These are phyloP conservation scores for Drosophila pandora DNA, from an alignment of 1,140 invertebrate genomes.

Conservation along the genomic window DNA sequence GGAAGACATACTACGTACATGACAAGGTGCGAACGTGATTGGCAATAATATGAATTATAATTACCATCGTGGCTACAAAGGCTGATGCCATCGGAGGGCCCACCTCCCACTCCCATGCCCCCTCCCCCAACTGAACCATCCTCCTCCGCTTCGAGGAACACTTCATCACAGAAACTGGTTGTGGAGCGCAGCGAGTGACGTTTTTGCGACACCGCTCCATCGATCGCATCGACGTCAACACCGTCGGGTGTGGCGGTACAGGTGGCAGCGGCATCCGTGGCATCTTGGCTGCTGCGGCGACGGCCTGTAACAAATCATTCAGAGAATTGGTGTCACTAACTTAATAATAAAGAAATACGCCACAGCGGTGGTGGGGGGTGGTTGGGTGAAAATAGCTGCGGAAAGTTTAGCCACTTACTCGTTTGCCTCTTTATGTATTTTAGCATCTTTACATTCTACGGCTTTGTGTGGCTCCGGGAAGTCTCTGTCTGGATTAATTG, in stretches of 20 bases:
- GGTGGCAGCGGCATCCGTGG: slow-evolving; percentile 42
- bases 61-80: slow-evolving; percentile 72
- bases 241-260: slow-evolving; percentile 36
- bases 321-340: slow-evolving; percentile 35
- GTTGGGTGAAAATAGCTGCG: slow-evolving; percentile 7
- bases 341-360: neutral
- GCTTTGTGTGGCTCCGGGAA: slow-evolving; percentile 14
- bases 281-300: slow-evolving; percentile 61
- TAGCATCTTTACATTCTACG: slow-evolving; percentile 73
- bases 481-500: slow-evolving; percentile 7
- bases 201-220: slow-evolving; percentile 51
- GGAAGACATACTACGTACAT: neutral
- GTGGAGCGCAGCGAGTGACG: slow-evolving; percentile 77
- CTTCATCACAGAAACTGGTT: slow-evolving; percentile 82
- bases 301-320: slow-evolving; percentile 56
- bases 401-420: slow-evolving; percentile 57
- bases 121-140: slow-evolving; percentile 11
- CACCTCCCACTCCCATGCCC: slow-evolving; percentile 39
- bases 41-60: slow-evolving; percentile 21
- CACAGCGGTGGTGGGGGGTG: neutral
- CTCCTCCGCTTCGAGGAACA: slow-evolving; percentile 66
- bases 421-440: slow-evolving; percentile 81
- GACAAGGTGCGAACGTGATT: slow-evolving; percentile 25
- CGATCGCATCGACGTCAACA: slow-evolving; percentile 43
- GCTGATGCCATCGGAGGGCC: slow-evolving; percentile 57